Evolutionary conservation across 2,888 invertebrate species (phyloP).

Genomic region (Mimachlamys varia): DNA sequence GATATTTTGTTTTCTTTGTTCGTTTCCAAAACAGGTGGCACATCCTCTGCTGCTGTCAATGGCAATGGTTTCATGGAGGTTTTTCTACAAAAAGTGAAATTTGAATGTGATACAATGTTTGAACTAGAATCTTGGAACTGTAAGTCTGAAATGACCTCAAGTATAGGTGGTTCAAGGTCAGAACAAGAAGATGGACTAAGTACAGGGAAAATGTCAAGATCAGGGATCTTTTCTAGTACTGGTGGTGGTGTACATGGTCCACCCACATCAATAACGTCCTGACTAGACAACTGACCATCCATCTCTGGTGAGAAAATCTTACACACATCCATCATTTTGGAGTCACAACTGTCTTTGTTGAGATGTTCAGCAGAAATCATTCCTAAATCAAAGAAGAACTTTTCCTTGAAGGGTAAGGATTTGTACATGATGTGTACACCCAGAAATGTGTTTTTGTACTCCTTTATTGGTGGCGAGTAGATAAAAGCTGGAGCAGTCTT

Average conservation of each 20-base stretch:
- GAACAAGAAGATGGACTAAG: background rate
- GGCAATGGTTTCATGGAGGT: background rate
- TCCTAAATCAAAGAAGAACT: conserved; percentile 60
- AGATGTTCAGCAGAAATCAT: conserved; percentile 47
- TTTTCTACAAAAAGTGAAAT: background rate
- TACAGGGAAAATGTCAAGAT: background rate
- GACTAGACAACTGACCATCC: conserved; percentile 22
- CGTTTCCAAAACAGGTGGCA: background rate
- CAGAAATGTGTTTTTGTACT: background rate
- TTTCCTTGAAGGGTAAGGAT: conserved; percentile 60
- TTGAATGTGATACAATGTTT: background rate
- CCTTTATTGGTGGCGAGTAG: conserved; percentile 43
- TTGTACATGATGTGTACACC: conserved; percentile 48
- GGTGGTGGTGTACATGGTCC: conserved; percentile 19
- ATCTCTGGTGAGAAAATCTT: background rate
- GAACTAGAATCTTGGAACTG: background rate
- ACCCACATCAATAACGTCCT: background rate
- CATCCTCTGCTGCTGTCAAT: background rate
- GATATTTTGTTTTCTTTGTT: background rate
- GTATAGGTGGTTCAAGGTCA: background rate
- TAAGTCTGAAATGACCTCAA: background rate
- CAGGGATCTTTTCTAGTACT: background rate
- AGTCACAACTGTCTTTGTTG: background rate
- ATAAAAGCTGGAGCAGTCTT: conserved; percentile 42
- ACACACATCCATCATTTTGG: too few relatives aligned